Evolutionary conservation across 2,888 invertebrate genomes (phyloP).

Genomic region (Chrysolina americana): DNA sequence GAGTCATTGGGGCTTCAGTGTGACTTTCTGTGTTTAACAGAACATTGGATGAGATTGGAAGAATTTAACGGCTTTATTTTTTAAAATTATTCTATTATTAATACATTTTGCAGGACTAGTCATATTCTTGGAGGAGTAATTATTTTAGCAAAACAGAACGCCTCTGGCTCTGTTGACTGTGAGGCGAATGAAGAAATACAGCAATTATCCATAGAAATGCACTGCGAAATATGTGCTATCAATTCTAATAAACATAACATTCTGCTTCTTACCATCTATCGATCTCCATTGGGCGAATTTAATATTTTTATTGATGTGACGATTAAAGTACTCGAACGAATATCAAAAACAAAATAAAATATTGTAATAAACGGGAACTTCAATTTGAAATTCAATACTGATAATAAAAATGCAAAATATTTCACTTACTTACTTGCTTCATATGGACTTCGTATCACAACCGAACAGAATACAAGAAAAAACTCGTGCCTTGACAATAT

Average conservation of each 20-base stretch:
- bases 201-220: conserved; percentile 21
- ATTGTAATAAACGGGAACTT: conserved; percentile 25
- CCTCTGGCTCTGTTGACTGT: conserved; percentile 25
- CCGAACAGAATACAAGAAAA: conserved; percentile 19
- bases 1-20: conserved; percentile 19
- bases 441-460: conserved; percentile 25
- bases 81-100: conserved; percentile 18
- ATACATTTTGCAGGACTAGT: conserved; percentile 20
- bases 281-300: conserved; percentile 16
- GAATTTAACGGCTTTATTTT: conserved; percentile 21
- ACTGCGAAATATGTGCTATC: conserved; percentile 26
- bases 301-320: conserved; percentile 20
- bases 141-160: conserved; percentile 14
- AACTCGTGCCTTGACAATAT: conserved; percentile 25
- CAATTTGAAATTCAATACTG: conserved; percentile 25
- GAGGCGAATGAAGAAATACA: conserved; percentile 26
- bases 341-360: conserved; percentile 24
- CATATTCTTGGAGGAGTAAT: conserved; percentile 22
- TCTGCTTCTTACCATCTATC: conserved; percentile 26
- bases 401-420: conserved; percentile 19
- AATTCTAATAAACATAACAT: conserved; percentile 24
- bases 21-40: conserved; percentile 22
- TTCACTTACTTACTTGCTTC: conserved; percentile 21
- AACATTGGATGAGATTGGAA: conserved; percentile 20
- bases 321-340: conserved; percentile 22